Evolutionary conservation across 2,113 vertebrate species (phyloP), one percentile per base, ranked within the genome.

Genomic region (Podarcis muralis): DNA sequence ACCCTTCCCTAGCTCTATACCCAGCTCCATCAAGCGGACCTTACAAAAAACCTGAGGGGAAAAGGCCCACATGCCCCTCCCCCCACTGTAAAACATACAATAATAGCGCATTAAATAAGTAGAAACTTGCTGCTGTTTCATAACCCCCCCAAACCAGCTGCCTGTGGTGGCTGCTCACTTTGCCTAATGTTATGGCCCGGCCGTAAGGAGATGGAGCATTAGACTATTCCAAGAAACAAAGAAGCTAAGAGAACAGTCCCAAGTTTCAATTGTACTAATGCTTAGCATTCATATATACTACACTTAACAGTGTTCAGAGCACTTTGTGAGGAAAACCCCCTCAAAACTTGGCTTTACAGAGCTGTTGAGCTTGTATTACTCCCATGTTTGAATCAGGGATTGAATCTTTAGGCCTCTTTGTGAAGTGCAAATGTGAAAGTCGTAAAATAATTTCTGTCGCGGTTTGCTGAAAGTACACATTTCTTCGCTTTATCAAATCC

Each of bases 391-490:
- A 62, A 76, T 35, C 23, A 27, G 71, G 32, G 6, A 25, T 23
- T 25, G 16, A 3, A 18, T 62, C 18, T 62, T 20, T 62, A 20
- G 59, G 59, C 59, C n/a, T 30, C 3, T 40, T 20, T 81, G 59
- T 15, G 59, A 62, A 62, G 5, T 62, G 59, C 35, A 35, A 93
- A 32, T 25, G 43, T 3, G 16, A 77, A 27, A 25, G 43, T 88
- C 69, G 12, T 84, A 27, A 53, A 43, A 66, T 37, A 84, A 87
- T 92, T 94, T 90, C 71, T 43, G 81, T 25, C 84, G 43, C 79
- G 68, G 20, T 78, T 89, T 78, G 20, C 27, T 65, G 68, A 89
- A 89, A 85, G 1, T 9, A 15, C 27, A 20, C 22, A 37, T 92
- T 81, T 27, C 37, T 43, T 35, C n/a, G 13, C 1, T 69, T 87